phyloP scores from a whole-genome alignment of 2,797 vertebrate species.

The Ibycter americanus region DNA sequence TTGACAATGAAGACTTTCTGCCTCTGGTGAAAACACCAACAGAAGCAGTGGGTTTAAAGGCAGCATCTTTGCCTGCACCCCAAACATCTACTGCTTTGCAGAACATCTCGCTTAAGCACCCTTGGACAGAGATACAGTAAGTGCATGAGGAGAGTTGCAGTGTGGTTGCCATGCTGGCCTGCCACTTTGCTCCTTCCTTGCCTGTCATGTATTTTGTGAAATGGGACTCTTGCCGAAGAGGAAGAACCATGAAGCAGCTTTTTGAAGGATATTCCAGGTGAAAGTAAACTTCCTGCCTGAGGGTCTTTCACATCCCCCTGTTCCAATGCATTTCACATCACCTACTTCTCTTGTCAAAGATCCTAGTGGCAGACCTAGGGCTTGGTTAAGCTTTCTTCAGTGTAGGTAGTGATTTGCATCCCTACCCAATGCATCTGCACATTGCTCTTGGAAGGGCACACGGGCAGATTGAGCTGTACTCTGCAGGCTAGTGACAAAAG shows the following conservation, averaged over 20 bases:
- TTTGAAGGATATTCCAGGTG: not conserved
- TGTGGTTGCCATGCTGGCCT: accelerated
- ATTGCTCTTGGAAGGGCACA: not conserved
- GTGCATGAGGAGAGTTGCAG: slow-evolving; percentile 30
- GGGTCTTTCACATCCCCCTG: not conserved
- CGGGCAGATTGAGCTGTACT: not conserved
- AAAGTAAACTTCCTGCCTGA: not conserved
- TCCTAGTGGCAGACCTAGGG: not conserved
- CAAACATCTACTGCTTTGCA: slow-evolving; percentile 73
- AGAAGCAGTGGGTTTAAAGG: slow-evolving; percentile 85
- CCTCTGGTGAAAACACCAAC: slow-evolving; percentile 82
- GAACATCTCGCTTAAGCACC: slow-evolving; percentile 90
- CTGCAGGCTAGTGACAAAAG: not conserved
- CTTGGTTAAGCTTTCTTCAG: not conserved
- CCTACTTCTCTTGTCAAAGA: not conserved
- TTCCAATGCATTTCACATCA: not conserved
- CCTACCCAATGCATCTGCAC: not conserved
- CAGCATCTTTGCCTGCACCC: slow-evolving; percentile 78
- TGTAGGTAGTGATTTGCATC: not conserved
- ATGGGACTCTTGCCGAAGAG: not conserved
- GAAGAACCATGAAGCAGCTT: not conserved
- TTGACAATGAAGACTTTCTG: slow-evolving; percentile 81
- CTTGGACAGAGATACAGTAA: slow-evolving; percentile 90
- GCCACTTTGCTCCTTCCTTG: not conserved
- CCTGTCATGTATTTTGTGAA: not conserved